Evolutionary conservation across 1,140 invertebrate species (phyloP).

Genomic region (Zophobas atratus): DNA sequence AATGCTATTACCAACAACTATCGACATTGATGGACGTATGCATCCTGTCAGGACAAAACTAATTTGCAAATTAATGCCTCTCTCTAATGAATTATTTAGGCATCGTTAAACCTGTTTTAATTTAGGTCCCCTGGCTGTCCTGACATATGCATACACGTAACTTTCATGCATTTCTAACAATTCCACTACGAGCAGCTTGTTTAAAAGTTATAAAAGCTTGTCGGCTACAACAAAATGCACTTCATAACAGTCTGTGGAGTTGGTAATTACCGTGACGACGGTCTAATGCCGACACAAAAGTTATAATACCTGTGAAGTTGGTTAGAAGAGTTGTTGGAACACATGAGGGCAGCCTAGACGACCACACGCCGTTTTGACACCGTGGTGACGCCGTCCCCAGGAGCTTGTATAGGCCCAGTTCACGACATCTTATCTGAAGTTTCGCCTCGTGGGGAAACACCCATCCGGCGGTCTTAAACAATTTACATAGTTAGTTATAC

Average conservation of each 20-base stretch:
- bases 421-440: conserved; percentile 81
- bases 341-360: conserved; percentile 81
- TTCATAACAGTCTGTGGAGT: conserved; percentile 7
- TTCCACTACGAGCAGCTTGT: background rate
- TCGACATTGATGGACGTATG: conserved; percentile 18
- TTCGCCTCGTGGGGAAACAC: conserved; percentile 79
- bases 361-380: conserved; percentile 87
- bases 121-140: background rate
- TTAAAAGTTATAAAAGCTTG: conserved; percentile 21
- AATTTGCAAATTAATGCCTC: conserved; percentile 19
- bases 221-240: conserved; percentile 27
- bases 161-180: background rate
- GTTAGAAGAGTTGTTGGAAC: conserved; percentile 85
- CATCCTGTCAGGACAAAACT: background rate
- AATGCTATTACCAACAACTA: conserved; percentile 18
- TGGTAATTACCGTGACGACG: conserved; percentile 13
- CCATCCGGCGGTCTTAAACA: conserved; percentile 64
- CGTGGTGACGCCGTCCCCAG: conserved; percentile 77
- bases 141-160: background rate
- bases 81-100: conserved; percentile 25
- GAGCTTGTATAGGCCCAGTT: conserved; percentile 87
- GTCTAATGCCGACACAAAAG: background rate
- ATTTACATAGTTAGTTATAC: conserved; percentile 44
- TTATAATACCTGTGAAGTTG: conserved; percentile 82
- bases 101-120: conserved; percentile 18